Percentiles rank a stretch among this genome's conserved stretches.
These are phyloP conservation scores for Drosophila tropicalis DNA, from an alignment of 1,140 invertebrate species.

Conservation along the genomic window DNA sequence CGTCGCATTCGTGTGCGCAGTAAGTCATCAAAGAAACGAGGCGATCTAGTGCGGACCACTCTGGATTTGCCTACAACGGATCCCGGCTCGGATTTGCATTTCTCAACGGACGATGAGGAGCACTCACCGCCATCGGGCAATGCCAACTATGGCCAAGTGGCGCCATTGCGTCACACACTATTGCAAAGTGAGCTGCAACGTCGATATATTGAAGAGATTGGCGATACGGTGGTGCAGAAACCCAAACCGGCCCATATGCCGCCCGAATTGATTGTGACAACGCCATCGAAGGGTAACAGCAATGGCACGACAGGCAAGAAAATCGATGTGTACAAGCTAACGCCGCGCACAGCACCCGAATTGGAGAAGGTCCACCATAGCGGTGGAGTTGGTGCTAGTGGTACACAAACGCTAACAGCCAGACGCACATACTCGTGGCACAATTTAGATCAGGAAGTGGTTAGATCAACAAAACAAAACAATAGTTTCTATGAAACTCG, in stretches of 20 bases:
- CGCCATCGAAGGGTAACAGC: slow-evolving; percentile 58
- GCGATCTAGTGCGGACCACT: slow-evolving; percentile 73
- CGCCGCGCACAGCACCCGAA: slow-evolving; percentile 59
- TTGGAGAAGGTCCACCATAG: slow-evolving; percentile 16
- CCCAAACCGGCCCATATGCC: slow-evolving; percentile 68
- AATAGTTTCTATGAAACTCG: slow-evolving; percentile 36
- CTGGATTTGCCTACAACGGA: slow-evolving; percentile 85
- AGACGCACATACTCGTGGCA: slow-evolving; percentile 82
- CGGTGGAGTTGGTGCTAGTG: slow-evolving; percentile 25
- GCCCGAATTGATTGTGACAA: slow-evolving; percentile 80
- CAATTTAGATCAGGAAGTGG: slow-evolving; percentile 68
- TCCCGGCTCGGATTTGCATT: slow-evolving; percentile 85
- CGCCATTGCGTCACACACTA: slow-evolving; percentile 63
- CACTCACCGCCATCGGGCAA: slow-evolving; percentile 50
- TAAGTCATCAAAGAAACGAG: slow-evolving; percentile 66
- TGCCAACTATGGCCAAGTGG: slow-evolving; percentile 56
- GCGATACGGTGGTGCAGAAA: slow-evolving; percentile 67
- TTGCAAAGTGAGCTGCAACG: slow-evolving; percentile 76
- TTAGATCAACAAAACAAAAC: slow-evolving; percentile 12
- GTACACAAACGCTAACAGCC: slow-evolving; percentile 8
- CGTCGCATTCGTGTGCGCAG: slow-evolving; percentile 59
- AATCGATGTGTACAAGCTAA: slow-evolving; percentile 62
- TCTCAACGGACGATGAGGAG: slow-evolving; percentile 84
- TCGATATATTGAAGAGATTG: slow-evolving; percentile 73
- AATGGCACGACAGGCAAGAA: slow-evolving; percentile 37